Base-by-base conservation (phyloP, 2,113 vertebrate genomes). In the Stomatorhinus ivindoensis region DNA sequence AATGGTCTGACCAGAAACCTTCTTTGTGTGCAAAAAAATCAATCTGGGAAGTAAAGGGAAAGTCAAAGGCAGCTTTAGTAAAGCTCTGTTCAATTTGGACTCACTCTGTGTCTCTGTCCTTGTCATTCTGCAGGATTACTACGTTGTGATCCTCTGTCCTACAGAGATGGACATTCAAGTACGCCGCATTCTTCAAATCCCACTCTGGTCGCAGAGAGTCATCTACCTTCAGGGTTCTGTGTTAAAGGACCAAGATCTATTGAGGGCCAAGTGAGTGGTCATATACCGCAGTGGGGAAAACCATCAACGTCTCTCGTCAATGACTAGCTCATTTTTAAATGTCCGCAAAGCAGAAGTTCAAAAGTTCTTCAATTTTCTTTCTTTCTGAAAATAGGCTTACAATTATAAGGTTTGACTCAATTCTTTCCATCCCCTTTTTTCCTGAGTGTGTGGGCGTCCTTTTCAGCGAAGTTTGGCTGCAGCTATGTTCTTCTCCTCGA, bases 191-290 rank as follows among this genome's bases (percentile, higher is more conserved):
- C 95, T 99, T 76, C 98, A 99, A 96, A 99, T 99, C 91, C 98
- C 98, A 0, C 94, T 99, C 85, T 99, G 98, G 98, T 98, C 98
- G 0, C 98, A 99, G 93, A 92, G 98, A 31, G 98, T 99, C 39
- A 99, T 99, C 92, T 99, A 99, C 92, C 97, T 99, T 44, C 98
- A 99, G 92, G 98, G 98, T 89, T 99, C 98, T 0, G 98, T 97
- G 0, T 96, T 99, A 90, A 99, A 99, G 95, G 98, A 99, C 94
- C 97, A 99, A 94, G 98, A 99, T 91, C 97, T 99, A 90, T 96
- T 99, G 92, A 95, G 98, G 91, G 98, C 98, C 90, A 99, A 99
- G 98, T 99, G 93, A 97, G 98, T 93, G 44, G 84, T 80, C 85
- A 10, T 39, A 76, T 4, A 89, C 39, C 69, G 19, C 4, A 11